Conservation (phyloP, 2,888 invertebrate species). For the Eupithecia centaureata region DNA sequence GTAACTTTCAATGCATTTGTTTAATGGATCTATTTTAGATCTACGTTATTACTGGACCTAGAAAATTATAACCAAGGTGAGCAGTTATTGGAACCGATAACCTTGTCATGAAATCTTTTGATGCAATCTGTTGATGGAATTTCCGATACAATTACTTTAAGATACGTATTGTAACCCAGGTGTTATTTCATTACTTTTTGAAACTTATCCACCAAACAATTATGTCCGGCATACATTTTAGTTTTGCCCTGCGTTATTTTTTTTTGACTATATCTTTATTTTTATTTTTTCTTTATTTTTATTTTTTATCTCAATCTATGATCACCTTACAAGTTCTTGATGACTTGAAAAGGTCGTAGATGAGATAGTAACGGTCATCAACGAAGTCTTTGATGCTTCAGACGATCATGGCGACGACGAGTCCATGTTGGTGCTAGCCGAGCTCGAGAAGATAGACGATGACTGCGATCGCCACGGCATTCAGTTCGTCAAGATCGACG, state of each 20-base stretch:
- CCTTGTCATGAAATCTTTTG: not conserved
- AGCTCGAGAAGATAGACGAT: slow-evolving; percentile 96
- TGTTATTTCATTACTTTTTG: too few relatives aligned
- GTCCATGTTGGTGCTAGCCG: slow-evolving; percentile 92
- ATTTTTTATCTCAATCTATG: not conserved
- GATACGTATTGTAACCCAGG: too few relatives aligned
- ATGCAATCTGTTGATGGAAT: not conserved
- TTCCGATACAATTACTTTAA: not conserved
- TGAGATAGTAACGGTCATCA: not conserved
- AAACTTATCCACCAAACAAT: not conserved
- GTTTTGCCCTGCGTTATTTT: too few relatives aligned
- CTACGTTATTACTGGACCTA: not conserved
- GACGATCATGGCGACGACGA: slow-evolving; percentile 96
- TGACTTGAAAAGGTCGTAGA: too few relatives aligned
- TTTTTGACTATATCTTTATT: too few relatives aligned
- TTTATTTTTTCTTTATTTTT: too few relatives aligned
- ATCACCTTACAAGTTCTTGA: not conserved
- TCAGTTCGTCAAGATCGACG: slow-evolving; percentile 96
- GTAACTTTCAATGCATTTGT: slow-evolving; percentile 15
- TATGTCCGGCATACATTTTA: not conserved
- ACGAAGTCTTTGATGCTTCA: slow-evolving; percentile 60
- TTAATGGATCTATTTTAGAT: slow-evolving; percentile 5
- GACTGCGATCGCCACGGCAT: slow-evolving; percentile 96
- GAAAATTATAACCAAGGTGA: slow-evolving; percentile 9
- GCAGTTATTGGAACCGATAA: not conserved